These are phyloP conservation scores for Pangasius sanitwongsei DNA, from an alignment of 2,797 vertebrate species.

Conservation along the genomic window DNA sequence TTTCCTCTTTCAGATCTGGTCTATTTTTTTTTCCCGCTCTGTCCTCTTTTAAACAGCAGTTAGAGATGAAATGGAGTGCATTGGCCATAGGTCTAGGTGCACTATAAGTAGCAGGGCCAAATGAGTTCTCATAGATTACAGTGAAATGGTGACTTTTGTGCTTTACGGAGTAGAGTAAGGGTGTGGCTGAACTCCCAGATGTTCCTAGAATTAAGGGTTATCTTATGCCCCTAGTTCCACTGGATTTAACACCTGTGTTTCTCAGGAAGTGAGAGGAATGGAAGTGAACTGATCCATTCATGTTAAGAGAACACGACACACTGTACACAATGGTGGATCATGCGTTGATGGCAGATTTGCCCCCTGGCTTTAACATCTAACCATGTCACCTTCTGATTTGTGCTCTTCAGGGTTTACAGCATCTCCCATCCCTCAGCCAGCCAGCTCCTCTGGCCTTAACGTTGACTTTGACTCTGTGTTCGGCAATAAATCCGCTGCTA, in stretches of 20 bases:
- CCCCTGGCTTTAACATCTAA: slow-evolving; percentile 30
- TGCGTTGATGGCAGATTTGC: slow-evolving; percentile 21
- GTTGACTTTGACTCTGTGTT: slow-evolving; percentile 97
- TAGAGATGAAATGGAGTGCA: not conserved
- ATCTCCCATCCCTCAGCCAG: slow-evolving; percentile 83
- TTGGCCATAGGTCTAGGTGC: not conserved
- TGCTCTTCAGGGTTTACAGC: slow-evolving; percentile 79
- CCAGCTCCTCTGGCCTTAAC: slow-evolving; percentile 87
- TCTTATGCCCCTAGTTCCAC: not conserved
- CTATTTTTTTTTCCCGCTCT: not conserved
- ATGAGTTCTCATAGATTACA: not conserved
- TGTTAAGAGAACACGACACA: not conserved
- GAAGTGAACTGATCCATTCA: slow-evolving; percentile 25
- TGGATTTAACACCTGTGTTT: slow-evolving; percentile 26
- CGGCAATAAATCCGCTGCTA: slow-evolving; percentile 85
- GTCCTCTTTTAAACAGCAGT: not conserved
- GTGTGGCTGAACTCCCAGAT: not conserved
- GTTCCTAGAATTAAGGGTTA: slow-evolving; percentile 6
- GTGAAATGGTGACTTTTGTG: not conserved
- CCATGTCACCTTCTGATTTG: slow-evolving; percentile 33
- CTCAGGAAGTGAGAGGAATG: slow-evolving; percentile 10
- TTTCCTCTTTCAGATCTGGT: not conserved
- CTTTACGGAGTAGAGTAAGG: not conserved
- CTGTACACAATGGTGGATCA: not conserved
- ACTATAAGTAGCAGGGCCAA: not conserved